Percentiles rank a stretch among this genome's conserved stretches.
Conservation (phyloP, 2,888 invertebrate genomes). For the Ichneumoninae sp. region DNA sequence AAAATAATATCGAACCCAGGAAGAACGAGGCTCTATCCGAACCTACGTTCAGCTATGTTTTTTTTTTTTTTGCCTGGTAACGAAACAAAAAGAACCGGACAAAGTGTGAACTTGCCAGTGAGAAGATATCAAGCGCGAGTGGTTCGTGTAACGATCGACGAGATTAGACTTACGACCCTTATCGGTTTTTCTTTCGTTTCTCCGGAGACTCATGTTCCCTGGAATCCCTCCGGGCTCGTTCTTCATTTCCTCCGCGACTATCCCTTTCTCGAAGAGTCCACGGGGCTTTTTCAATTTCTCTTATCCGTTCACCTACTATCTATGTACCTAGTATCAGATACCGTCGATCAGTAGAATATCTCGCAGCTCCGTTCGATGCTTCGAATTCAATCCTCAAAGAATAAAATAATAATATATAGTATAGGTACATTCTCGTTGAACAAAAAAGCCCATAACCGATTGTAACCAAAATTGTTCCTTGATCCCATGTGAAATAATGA, state of each 20-base stretch:
- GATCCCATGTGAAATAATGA: background rate
- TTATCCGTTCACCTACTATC: slow-evolving; percentile 53
- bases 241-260: slow-evolving; percentile 47
- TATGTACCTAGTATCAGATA: slow-evolving; percentile 60
- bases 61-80: background rate
- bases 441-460: background rate
- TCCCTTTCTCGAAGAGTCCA: slow-evolving; percentile 29
- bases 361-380: background rate
- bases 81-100: slow-evolving; percentile 8
- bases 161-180: slow-evolving; percentile 63
- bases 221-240: slow-evolving; percentile 40
- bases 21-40: background rate
- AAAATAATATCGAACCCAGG: background rate
- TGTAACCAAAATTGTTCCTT: background rate
- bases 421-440: background rate
- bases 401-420: background rate
- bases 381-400: slow-evolving; percentile 4
- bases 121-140: slow-evolving; percentile 29
- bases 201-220: slow-evolving; percentile 51
- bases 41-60: background rate
- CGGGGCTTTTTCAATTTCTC: slow-evolving; percentile 66
- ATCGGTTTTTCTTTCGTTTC: slow-evolving; percentile 60
- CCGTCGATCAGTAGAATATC: slow-evolving; percentile 55
- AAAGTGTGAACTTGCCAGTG: slow-evolving; percentile 16
- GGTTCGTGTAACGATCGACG: slow-evolving; percentile 58